Evolutionary conservation across 1,140 invertebrate species (phyloP).

Genomic region (Battus philenor): DNA sequence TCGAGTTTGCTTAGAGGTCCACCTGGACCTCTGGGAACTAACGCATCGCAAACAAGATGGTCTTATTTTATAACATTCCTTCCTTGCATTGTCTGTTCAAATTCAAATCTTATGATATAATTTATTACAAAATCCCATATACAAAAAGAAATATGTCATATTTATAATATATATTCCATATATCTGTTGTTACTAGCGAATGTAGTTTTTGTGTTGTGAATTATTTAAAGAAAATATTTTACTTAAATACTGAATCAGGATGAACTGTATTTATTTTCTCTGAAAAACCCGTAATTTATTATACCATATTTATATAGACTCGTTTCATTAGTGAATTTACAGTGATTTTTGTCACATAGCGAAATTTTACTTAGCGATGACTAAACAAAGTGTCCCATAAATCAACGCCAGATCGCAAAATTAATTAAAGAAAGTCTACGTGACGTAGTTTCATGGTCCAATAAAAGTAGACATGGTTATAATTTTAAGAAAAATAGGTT

Average conservation of each 20-base stretch:
- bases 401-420: too few species aligned
- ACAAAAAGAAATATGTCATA: background rate
- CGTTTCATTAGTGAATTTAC: too few species aligned
- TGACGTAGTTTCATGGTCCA: too few species aligned
- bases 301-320: background rate
- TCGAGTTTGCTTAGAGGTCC: too few species aligned
- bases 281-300: too few species aligned
- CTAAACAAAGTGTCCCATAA: too few species aligned
- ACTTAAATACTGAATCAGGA: background rate
- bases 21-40: too few species aligned
- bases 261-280: background rate
- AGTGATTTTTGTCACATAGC: too few species aligned
- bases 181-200: background rate
- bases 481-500: too few species aligned
- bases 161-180: background rate
- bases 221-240: background rate
- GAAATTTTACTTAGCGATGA: background rate
- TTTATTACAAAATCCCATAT: background rate
- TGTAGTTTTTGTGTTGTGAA: background rate
- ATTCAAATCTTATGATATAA: background rate
- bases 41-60: too few species aligned
- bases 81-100: background rate
- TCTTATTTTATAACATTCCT: conserved; percentile 1
- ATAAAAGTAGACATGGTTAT: too few species aligned
- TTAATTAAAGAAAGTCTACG: too few species aligned